Conservation (phyloP, 2,797 vertebrate genomes). For the Acrocephalus scirpaceus region DNA sequence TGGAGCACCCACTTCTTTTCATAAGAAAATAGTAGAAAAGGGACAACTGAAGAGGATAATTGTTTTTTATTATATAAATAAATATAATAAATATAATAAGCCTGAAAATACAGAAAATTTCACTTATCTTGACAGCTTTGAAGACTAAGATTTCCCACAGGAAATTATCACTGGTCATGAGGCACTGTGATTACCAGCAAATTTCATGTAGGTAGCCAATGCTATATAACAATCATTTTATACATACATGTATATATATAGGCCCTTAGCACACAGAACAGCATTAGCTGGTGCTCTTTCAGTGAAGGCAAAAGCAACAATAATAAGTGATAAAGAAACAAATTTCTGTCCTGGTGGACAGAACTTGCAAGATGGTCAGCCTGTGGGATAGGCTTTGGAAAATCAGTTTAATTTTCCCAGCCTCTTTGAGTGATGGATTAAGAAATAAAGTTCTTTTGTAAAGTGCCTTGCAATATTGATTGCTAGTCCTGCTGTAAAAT, state of each 20-base stretch:
- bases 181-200: not conserved
- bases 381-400: not conserved
- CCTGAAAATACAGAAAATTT: not conserved
- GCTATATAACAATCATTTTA: not conserved
- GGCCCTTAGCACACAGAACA: fast-evolving
- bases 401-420: not conserved
- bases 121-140: not conserved
- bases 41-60: not conserved
- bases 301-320: not conserved
- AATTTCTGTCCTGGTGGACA: not conserved
- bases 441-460: not conserved
- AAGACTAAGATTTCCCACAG: not conserved
- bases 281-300: not conserved
- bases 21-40: not conserved
- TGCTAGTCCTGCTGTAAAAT: not conserved
- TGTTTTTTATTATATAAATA: not conserved
- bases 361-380: not conserved
- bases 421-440: not conserved
- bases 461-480: not conserved
- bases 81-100: not conserved
- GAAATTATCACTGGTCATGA: not conserved
- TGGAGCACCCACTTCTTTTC: not conserved
- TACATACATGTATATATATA: fast-evolving
- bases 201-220: not conserved
- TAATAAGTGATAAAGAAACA: not conserved